These are phyloP conservation scores for Heliconius charithonia DNA, from an alignment of 2,888 invertebrate species.

Conservation along the genomic window DNA sequence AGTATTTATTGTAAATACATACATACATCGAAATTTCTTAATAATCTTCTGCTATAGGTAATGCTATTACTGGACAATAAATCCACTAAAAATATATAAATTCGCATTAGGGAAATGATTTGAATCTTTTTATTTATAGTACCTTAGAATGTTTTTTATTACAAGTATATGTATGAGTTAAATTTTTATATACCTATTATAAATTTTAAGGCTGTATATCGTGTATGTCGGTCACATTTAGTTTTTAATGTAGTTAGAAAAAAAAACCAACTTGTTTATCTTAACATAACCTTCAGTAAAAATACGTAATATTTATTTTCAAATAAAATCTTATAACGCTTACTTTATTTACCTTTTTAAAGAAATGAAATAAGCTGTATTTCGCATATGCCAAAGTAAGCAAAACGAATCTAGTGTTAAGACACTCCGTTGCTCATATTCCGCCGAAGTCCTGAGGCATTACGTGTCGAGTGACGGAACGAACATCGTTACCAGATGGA, in stretches of 20 bases:
- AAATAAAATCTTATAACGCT: neutral
- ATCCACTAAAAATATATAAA: neutral
- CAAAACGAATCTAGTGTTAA: too few species aligned
- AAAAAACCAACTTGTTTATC: neutral
- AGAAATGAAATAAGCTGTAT: too few species aligned
- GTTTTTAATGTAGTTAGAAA: neutral
- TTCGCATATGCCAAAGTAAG: too few species aligned
- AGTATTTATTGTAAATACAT: too few species aligned
- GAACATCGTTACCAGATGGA: too few species aligned
- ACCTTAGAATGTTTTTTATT: neutral
- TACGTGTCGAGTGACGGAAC: too few species aligned
- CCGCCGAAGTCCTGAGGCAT: too few species aligned
- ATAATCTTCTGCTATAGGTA: too few species aligned
- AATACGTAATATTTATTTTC: neutral
- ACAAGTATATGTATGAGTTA: neutral
- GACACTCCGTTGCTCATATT: too few species aligned
- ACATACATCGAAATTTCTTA: too few species aligned
- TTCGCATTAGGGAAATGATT: neutral
- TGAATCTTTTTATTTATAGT: neutral
- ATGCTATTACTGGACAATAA: too few species aligned
- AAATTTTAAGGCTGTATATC: neutral
- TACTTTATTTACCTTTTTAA: neutral
- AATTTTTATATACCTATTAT: neutral
- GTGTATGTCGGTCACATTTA: neutral
- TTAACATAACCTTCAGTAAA: neutral